A percentile compares a stretch with the other conserved stretches of the same genome.
These are phyloP conservation scores for Gymnobelideus leadbeateri DNA, from an alignment of 2,113 vertebrate species.

Conservation along the genomic window DNA sequence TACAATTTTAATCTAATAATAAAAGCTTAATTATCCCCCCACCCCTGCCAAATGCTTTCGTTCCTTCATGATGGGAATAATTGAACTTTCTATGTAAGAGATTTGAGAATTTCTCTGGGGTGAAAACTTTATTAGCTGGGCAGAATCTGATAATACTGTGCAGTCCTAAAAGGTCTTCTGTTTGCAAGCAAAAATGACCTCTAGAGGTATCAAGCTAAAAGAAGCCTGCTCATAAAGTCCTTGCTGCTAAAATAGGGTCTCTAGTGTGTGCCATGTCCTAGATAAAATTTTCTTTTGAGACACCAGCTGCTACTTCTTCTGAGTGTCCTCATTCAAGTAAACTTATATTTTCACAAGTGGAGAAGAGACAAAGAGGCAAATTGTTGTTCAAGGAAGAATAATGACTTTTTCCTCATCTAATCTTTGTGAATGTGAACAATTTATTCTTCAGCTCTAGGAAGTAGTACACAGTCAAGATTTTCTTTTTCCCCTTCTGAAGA, in stretches of 20 bases:
- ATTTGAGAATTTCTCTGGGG: constrained; percentile 43
- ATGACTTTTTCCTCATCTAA: constrained; percentile 71
- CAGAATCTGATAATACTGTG: constrained; percentile 55
- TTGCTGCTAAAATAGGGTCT: constrained; percentile 83
- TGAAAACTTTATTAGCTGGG: constrained; percentile 44
- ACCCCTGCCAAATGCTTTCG: neutral
- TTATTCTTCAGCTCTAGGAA: constrained; percentile 79
- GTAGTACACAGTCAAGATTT: constrained; percentile 72
- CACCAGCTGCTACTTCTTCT: constrained; percentile 77
- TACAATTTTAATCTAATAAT: constrained; percentile 10
- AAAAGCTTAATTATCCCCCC: neutral
- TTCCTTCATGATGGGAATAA: neutral
- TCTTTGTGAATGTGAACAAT: constrained; percentile 56
- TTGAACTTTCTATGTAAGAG: constrained; percentile 40
- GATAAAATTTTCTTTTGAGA: constrained; percentile 82
- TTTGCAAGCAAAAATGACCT: constrained; percentile 82
- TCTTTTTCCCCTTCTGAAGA: constrained; percentile 12
- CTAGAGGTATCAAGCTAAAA: constrained; percentile 77
- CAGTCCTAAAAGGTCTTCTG: constrained; percentile 64
- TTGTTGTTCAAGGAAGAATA: constrained; percentile 66
- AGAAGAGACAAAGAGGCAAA: constrained; percentile 57
- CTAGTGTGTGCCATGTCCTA: constrained; percentile 81
- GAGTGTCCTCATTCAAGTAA: constrained; percentile 83
- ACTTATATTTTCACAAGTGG: constrained; percentile 58
- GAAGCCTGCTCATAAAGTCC: constrained; percentile 78